Base-by-base conservation (phyloP, 2,113 vertebrate species). In the Myotis brandtii region DNA sequence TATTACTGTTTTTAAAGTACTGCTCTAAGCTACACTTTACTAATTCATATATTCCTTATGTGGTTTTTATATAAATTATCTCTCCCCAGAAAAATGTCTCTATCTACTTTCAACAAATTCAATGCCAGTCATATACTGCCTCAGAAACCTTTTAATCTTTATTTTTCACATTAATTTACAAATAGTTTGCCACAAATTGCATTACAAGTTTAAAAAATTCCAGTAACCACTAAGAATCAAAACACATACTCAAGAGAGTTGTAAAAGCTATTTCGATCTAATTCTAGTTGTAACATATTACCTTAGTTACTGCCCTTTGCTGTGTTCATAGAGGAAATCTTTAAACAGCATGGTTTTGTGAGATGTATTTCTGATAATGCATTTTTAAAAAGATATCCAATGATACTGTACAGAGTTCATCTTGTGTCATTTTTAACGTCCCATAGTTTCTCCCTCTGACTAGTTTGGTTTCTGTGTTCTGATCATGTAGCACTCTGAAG, bases 61-160 rank as follows among this genome's bases (percentile, higher is more conserved):
- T 93, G 37, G 72, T 86, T 94, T 90, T 89, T n/a, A 48, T 56
- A 88, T 32, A 70, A 94, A 69, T 64, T 86, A n/a, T 50, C 54
- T 70, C 34, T 88, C 46, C 34, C 30, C 30, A 40, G 23, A 96
- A 96, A 95, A 87, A 5, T 59, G 30, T 37, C 85, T 46, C 46
- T 21, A 88, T 40, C 43, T 73, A 27, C 82, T 91, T 88, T 75
- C 72, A 95, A 80, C 56, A 85, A 95, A 93, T 89, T 90, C 76
- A 81, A 84, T 40, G 9, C 75, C 76, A 84, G 85, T 90, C 59
- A 91, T 25, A 27, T 34, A 82, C 3, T 75, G 40, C 48, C 89
- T 94, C 92, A 69, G 37, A 95, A 86, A 59, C 6, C 5, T 40
- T 79, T 91, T 95, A 50, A 89, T 86, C 37, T 73, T 84, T 70